phyloP scores from a whole-genome alignment of 2,113 vertebrate genomes.

The Pipa parva region DNA sequence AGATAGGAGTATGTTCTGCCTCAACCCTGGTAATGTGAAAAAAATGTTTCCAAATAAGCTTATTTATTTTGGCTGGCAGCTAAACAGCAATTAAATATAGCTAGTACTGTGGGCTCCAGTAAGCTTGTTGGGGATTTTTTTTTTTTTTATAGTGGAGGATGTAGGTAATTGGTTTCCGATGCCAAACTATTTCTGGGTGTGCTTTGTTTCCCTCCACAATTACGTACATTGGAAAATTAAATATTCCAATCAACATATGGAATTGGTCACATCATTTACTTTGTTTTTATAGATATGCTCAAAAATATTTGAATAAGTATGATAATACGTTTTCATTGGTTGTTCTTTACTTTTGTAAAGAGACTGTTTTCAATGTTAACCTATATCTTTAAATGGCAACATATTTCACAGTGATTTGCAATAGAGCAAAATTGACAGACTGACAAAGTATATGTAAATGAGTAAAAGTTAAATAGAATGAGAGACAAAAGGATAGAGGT shows the following conservation, averaged over 20 bases:
- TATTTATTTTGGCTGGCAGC: no score
- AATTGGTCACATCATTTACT: slow-evolving; percentile 57
- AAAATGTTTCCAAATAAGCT: no score
- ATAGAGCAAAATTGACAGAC: no score
- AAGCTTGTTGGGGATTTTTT: slow-evolving; percentile 44
- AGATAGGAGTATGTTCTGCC: no score
- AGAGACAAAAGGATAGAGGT: no score
- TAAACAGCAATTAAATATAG: slow-evolving; percentile 3
- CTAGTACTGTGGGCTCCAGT: neutral
- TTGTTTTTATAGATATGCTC: slow-evolving; percentile 46
- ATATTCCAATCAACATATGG: slow-evolving; percentile 62
- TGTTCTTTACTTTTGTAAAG: no score
- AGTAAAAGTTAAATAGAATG: no score
- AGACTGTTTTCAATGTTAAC: no score
- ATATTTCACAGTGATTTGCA: no score
- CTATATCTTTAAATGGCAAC: neutral
- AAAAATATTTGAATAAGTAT: slow-evolving; percentile 38
- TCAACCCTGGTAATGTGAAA: no score
- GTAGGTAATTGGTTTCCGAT: slow-evolving; percentile 60
- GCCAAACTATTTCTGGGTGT: slow-evolving; percentile 65
- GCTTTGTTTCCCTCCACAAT: slow-evolving; percentile 63
- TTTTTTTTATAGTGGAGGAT: slow-evolving; percentile 61
- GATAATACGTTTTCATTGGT: neutral
- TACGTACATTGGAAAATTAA: slow-evolving; percentile 67
- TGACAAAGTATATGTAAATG: no score